Percentiles rank a stretch among this genome's conserved stretches.
phyloP scores from a whole-genome alignment of 2,113 vertebrate species.

The Dendrocopos noguchii region DNA sequence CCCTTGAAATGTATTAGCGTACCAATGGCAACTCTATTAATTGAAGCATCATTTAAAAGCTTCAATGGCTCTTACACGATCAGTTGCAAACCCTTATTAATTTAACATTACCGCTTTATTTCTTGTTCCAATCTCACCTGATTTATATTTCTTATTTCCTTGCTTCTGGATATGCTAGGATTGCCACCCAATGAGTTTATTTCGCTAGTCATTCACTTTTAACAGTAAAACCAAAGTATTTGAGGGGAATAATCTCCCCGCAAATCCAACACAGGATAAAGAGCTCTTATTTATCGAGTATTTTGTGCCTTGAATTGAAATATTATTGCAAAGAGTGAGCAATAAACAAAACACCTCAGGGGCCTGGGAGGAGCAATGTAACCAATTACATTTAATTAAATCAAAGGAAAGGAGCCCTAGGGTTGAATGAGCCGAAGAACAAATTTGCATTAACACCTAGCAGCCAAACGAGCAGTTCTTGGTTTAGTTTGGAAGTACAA shows the following conservation, averaged over 20 bases:
- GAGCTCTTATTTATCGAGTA: conserved; percentile 79
- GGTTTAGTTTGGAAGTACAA: conserved; percentile 79
- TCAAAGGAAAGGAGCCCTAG: conserved; percentile 89
- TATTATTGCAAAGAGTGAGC: conserved; percentile 82
- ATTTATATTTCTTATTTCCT: conserved; percentile 77
- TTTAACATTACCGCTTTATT: conserved; percentile 76
- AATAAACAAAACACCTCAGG: conserved; percentile 89
- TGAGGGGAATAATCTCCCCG: conserved; percentile 79
- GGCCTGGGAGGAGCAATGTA: conserved; percentile 86
- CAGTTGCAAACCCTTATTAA: conserved; percentile 56
- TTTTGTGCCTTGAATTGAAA: conserved; percentile 84
- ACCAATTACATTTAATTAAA: conserved; percentile 98
- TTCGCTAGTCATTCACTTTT: conserved; percentile 83
- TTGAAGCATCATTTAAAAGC: conserved; percentile 60
- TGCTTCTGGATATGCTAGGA: conserved; percentile 71
- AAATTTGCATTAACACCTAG: conserved; percentile 90
- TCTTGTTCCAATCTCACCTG: conserved; percentile 77
- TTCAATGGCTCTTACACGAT: conserved; percentile 41
- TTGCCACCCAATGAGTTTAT: conserved; percentile 82
- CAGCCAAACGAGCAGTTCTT: conserved; percentile 80
- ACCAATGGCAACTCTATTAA: conserved; percentile 51
- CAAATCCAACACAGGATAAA: conserved; percentile 78
- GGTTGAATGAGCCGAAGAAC: conserved; percentile 84
- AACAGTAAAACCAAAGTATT: conserved; percentile 82
- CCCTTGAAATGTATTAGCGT: conserved; percentile 12